A percentile compares a stretch with the other conserved stretches of the same genome.
Conservation (phyloP, 1,140 invertebrate genomes). For the Lordiphosa mommai region DNA sequence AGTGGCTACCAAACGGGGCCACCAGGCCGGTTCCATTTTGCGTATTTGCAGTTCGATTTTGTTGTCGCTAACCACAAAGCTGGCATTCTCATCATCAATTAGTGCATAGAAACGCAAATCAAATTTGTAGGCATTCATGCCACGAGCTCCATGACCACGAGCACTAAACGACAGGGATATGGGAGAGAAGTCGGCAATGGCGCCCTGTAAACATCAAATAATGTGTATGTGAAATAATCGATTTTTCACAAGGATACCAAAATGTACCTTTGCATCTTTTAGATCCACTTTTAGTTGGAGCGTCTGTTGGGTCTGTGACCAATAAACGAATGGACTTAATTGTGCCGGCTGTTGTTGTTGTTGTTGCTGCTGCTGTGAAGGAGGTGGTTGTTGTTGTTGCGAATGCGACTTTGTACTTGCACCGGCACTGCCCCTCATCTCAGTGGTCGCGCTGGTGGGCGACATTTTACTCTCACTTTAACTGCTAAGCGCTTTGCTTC, state of each 20-base stretch:
- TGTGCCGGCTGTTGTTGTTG: constrained; percentile 18
- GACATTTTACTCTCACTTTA: no score
- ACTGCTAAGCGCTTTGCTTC: no score
- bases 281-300: constrained; percentile 91
- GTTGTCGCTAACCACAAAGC: constrained; percentile 83
- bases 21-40: constrained; percentile 87
- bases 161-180: constrained; percentile 83
- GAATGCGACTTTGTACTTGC: background rate
- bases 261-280: constrained; percentile 83
- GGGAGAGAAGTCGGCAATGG: constrained; percentile 81
- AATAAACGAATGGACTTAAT: constrained; percentile 93
- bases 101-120: constrained; percentile 85
- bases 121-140: constrained; percentile 87
- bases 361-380: no score
- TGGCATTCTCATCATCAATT: constrained; percentile 85
- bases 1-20: constrained; percentile 89
- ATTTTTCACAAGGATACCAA: constrained; percentile 41
- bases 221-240: constrained; percentile 30
- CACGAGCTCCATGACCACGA: constrained; percentile 86
- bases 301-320: constrained; percentile 91
- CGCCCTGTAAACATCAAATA: constrained; percentile 29
- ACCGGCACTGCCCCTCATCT: background rate
- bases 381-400: no score
- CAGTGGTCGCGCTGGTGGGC: no score
- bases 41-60: constrained; percentile 88